These are phyloP conservation scores for Mesoligia furuncula DNA, from an alignment of 2,888 invertebrate genomes.

Conservation along the genomic window DNA sequence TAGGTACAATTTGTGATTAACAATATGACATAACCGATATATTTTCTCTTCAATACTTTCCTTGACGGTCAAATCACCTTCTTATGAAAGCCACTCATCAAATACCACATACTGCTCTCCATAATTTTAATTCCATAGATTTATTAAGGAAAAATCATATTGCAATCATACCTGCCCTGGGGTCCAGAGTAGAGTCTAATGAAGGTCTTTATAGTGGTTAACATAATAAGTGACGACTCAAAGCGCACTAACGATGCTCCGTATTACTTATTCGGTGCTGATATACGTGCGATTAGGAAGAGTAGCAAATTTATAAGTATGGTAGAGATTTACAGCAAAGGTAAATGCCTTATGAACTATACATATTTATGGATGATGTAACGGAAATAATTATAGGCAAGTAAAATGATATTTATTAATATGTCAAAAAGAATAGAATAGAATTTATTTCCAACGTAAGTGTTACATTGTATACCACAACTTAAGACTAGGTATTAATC, in stretches of 20 bases:
- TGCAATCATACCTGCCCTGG: slow-evolving; percentile 44
- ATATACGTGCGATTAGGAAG: neutral
- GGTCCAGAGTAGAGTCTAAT: slow-evolving; percentile 70
- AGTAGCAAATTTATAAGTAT: neutral
- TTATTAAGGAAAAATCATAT: neutral
- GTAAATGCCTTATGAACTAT: no score
- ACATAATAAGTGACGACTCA: slow-evolving; percentile 78
- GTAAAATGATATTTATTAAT: neutral
- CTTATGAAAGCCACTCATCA: neutral
- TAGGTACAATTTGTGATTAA: neutral
- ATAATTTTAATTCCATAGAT: slow-evolving; percentile 25
- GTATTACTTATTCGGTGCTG: slow-evolving; percentile 67
- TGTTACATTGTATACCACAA: no score
- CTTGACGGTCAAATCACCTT: neutral
- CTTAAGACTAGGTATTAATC: no score
- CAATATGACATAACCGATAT: neutral
- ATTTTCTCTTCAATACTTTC: neutral
- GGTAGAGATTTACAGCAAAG: neutral
- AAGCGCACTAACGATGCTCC: slow-evolving; percentile 80
- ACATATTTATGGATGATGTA: neutral
- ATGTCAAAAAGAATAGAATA: no score
- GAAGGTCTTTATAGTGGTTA: slow-evolving; percentile 78
- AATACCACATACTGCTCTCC: slow-evolving; percentile 39
- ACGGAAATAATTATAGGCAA: neutral
- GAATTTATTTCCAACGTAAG: no score